phyloP scores from a whole-genome alignment of 2,797 vertebrate genomes.

The Pseudochaenichthys georgianus region DNA sequence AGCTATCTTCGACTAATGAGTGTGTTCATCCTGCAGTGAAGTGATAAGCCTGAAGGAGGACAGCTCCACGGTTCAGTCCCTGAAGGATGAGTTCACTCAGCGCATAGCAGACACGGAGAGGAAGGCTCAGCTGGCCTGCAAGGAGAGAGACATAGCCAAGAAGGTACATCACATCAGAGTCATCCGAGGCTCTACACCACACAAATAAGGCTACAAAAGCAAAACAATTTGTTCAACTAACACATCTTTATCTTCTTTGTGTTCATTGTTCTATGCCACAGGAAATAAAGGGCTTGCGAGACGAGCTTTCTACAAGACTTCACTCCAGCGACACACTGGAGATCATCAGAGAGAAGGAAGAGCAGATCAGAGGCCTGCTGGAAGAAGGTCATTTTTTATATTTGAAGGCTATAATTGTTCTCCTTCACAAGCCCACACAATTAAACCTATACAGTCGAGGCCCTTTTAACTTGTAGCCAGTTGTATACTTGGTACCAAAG shows the following conservation, averaged over 20 bases:
- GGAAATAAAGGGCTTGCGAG: constrained; percentile 94
- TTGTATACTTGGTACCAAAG: neutral
- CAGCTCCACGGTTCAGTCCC: constrained; percentile 91
- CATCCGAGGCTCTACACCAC: neutral
- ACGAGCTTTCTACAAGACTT: constrained; percentile 92
- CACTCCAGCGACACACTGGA: constrained; percentile 94
- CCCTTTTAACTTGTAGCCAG: neutral
- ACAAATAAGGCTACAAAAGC: neutral
- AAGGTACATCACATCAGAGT: constrained; percentile 85
- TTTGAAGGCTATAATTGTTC: neutral
- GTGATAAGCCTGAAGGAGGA: constrained; percentile 94
- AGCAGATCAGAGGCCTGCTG: constrained; percentile 95
- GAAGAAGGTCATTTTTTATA: constrained; percentile 89
- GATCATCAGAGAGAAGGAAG: constrained; percentile 95
- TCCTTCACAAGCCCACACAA: neutral
- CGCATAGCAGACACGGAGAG: constrained; percentile 96
- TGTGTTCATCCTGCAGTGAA: constrained; percentile 86
- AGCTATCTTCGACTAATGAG: constrained; percentile 33
- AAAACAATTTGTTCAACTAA: neutral
- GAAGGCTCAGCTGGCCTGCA: constrained; percentile 96
- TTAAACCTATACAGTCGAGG: neutral
- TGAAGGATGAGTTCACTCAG: constrained; percentile 97
- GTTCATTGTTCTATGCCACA: constrained; percentile 59
- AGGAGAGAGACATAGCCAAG: constrained; percentile 96
- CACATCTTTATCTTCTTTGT: neutral